Base-by-base conservation (phyloP, 2,113 vertebrate genomes). In the Dissostichus mawsoni region DNA sequence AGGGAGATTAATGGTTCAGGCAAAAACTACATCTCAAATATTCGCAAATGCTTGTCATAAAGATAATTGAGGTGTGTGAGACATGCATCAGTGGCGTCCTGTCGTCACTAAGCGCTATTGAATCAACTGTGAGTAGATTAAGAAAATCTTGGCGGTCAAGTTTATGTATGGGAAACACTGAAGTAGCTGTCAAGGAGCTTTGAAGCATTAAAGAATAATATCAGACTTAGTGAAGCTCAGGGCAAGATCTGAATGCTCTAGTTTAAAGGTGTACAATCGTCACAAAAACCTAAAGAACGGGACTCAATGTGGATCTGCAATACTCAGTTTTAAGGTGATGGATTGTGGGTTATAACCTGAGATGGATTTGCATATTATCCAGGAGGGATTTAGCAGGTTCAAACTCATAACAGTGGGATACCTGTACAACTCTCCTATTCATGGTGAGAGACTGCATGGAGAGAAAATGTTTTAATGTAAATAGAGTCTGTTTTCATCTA, bases 271-370 rank as follows among this genome's bases (percentile, higher is more conserved):
- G 45, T 18, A 52, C 64, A 74, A 14, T 69, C 44, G 12, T 57
- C 55, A 57, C 20, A 23, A 13, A 13, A 11, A 69, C 16, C 52
- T 20, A 17, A 57, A 16, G 25, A 50, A 18, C 18, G 8, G 2
- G n/a, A 13, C n/a, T 59, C 36, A 25, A 5, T 57, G 57, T 5
- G 63, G 18, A 20, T 73, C 45, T 23, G 36, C 56, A 18, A 1
- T 48, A 47, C 51, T 41, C 14, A 0, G 56, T n/a, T 5, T 67
- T 44, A 20, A 47, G 5, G 11, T 48, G 62, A 72, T 61, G 56
- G 47, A 57, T 51, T 69, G 51, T 56, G 75, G 62, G 48, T 73
- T 56, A 78, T 77, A 77, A 61, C 45, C 29, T 56, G 36, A 50
- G 36, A 56, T 25, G 18, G 48, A 62, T 11, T 59, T 13, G 14